Percentiles rank a stretch among this genome's conserved stretches.
Evolutionary conservation across 2,797 vertebrate genomes (phyloP).

Genomic region (Acanthornis magna): DNA sequence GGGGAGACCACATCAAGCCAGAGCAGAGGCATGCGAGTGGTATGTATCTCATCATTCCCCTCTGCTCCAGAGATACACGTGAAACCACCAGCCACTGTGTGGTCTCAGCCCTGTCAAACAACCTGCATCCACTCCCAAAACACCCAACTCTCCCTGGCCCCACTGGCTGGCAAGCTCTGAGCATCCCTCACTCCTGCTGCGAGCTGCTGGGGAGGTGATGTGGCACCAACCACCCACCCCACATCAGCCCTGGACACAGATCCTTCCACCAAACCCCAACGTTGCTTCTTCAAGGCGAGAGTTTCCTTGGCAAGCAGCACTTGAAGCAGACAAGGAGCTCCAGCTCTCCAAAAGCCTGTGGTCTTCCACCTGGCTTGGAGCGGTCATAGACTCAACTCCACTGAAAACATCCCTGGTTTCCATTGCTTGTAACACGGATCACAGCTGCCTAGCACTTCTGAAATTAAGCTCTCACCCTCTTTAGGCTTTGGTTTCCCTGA

Average conservation of each 20-base stretch:
- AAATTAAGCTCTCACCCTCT: not conserved
- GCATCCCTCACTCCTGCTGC: not conserved
- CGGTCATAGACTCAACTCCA: not conserved
- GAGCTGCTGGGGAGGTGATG: accelerated
- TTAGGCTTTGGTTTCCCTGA: not conserved
- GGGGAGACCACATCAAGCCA: slow-evolving; percentile 53
- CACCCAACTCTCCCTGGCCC: not conserved
- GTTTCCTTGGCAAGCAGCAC: not conserved
- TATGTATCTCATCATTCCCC: slow-evolving; percentile 18
- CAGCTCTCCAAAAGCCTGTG: not conserved
- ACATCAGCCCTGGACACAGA: not conserved
- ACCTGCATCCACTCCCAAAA: not conserved
- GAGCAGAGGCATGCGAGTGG: slow-evolving; percentile 19
- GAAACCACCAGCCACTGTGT: slow-evolving; percentile 17
- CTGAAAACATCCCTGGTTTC: not conserved
- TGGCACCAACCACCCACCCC: not conserved
- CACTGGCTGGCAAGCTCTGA: accelerated
- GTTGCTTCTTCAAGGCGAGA: not conserved
- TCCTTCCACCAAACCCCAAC: not conserved
- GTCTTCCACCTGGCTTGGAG: accelerated
- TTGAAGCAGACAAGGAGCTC: not conserved
- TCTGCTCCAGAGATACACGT: slow-evolving; percentile 1
- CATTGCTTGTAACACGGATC: not conserved
- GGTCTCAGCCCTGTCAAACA: not conserved
- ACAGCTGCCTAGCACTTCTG: not conserved